These are phyloP conservation scores for Dromaius novaehollandiae DNA, from an alignment of 2,113 vertebrate species.

Conservation along the genomic window DNA sequence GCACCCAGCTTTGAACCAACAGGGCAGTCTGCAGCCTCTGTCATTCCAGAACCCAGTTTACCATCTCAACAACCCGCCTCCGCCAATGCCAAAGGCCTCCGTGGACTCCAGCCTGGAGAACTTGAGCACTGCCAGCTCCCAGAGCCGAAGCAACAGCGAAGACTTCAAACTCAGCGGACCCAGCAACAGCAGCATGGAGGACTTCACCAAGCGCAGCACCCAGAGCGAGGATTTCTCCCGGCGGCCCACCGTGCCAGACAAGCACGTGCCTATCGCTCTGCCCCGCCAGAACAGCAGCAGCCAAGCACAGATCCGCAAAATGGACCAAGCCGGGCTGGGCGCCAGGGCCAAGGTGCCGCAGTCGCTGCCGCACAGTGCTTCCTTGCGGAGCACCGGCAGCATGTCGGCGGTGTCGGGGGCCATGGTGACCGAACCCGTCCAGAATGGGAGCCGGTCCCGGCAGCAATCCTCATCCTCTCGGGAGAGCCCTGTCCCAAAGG, in stretches of 20 bases:
- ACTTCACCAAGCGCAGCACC: conserved; percentile 80
- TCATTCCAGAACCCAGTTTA: conserved; percentile 97
- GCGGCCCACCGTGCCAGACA: conserved; percentile 66
- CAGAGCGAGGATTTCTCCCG: conserved; percentile 84
- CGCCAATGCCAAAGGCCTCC: conserved; percentile 73
- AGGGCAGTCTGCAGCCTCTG: conserved; percentile 89
- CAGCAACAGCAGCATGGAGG: conserved; percentile 91
- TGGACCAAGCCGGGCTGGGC: conserved; percentile 84
- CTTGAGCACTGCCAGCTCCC: conserved; percentile 90
- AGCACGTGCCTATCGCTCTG: conserved; percentile 79
- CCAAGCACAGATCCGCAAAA: conserved; percentile 86
- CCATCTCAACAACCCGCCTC: conserved; percentile 86
- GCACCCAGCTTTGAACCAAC: conserved; percentile 85
- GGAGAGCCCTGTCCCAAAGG: conserved; percentile 85
- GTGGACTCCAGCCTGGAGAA: conserved; percentile 93
- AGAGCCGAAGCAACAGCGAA: conserved; percentile 88
- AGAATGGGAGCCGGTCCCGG: conserved; percentile 75
- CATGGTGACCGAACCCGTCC: conserved; percentile 68
- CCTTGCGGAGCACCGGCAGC: conserved; percentile 86
- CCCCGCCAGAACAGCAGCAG: conserved; percentile 88
- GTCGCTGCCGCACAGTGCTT: conserved; percentile 82
- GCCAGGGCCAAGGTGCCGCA: conserved; percentile 77
- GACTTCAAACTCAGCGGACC: conserved; percentile 82
- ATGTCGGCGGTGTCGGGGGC: conserved; percentile 72
- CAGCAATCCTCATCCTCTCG: conserved; percentile 82